Percentiles rank a stretch among this genome's conserved stretches.
These are phyloP conservation scores for Platanista minor DNA, from an alignment of 2,113 vertebrate species.

Conservation along the genomic window DNA sequence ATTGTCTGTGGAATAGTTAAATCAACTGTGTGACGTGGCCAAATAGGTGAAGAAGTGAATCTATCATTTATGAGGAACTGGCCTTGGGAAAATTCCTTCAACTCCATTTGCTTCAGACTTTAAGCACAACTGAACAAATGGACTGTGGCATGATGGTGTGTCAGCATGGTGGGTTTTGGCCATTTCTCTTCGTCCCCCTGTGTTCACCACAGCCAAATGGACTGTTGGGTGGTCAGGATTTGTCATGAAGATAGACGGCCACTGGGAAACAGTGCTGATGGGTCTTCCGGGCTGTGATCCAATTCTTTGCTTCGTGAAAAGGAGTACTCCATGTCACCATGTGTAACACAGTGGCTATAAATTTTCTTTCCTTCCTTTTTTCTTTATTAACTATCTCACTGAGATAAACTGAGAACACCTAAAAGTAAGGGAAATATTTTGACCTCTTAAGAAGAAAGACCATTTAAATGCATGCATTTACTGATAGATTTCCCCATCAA, in stretches of 20 bases:
- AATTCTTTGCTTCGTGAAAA: not conserved
- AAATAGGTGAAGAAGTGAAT: not conserved
- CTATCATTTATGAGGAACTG: not conserved
- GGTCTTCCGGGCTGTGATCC: constrained; percentile 30
- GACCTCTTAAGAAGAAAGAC: not conserved
- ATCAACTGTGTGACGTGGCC: not conserved
- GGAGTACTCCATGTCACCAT: not conserved
- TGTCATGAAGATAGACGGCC: constrained; percentile 64
- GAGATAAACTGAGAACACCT: not conserved
- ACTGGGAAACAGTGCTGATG: constrained; percentile 7
- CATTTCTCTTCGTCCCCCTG: constrained; percentile 61
- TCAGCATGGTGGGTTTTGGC: constrained; percentile 47
- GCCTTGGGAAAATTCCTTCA: constrained; percentile 51
- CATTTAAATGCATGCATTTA: not conserved
- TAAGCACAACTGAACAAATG: constrained; percentile 67
- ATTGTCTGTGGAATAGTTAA: not conserved
- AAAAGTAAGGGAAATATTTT: not conserved
- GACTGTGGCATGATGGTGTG: constrained; percentile 52
- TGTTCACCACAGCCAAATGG: constrained; percentile 62
- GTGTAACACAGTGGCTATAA: not conserved
- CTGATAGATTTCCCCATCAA: not conserved
- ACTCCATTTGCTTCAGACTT: constrained; percentile 59
- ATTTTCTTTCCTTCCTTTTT: not conserved
- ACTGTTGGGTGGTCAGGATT: constrained; percentile 61
- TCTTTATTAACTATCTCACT: not conserved